Conservation (phyloP, 37 sponge, comb jelly and placozoan genomes). For the Hexactinellida sp. region DNA sequence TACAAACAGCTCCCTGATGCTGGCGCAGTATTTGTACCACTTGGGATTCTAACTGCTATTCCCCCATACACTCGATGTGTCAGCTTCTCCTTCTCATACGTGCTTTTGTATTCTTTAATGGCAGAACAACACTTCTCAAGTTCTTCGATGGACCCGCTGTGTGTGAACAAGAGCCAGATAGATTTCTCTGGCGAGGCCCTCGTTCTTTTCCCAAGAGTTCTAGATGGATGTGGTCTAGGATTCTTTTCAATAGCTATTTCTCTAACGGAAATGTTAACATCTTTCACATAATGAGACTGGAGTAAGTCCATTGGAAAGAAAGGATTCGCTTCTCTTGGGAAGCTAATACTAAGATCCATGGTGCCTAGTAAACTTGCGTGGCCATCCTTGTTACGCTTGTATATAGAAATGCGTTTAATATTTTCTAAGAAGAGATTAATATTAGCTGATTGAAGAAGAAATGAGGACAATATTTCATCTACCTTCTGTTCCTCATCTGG, state of each 20-base stretch:
- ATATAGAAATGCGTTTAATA: not conserved
- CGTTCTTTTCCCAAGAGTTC: not conserved
- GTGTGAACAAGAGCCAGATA: not conserved
- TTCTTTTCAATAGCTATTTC: not conserved
- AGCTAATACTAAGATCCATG: not conserved
- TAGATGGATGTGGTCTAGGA: not conserved
- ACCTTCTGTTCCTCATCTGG: not conserved
- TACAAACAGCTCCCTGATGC: not conserved
- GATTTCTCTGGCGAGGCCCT: not conserved
- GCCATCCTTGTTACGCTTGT: not conserved
- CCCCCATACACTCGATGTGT: not conserved
- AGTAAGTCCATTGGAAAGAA: not conserved
- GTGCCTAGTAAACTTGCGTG: not conserved
- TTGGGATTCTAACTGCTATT: not conserved
- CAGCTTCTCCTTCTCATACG: not conserved
- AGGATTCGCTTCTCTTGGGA: not conserved
- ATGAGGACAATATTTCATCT: not conserved
- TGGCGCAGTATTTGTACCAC: not conserved
- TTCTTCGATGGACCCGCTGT: not conserved
- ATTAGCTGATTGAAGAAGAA: not conserved
- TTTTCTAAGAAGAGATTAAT: not conserved
- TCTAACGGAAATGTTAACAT: not conserved
- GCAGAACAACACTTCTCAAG: not conserved
- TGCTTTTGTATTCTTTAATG: not conserved
- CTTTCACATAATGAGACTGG: not conserved